A percentile compares a stretch with the other conserved stretches of the same genome.
phyloP scores from a whole-genome alignment of 2,888 invertebrate species.

The Sericinus montela region DNA sequence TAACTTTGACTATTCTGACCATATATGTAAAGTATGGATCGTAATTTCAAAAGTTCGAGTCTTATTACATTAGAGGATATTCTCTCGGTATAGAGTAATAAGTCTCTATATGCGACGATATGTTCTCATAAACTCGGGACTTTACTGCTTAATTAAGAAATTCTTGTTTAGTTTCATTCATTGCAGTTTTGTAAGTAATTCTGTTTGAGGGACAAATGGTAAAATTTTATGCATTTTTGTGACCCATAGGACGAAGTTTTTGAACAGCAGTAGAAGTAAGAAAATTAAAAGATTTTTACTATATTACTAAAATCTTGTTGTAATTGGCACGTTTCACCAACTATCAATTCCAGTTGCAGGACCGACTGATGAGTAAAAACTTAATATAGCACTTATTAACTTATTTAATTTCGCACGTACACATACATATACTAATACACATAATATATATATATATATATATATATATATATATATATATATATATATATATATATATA shows the following conservation, averaged over 20 bases:
- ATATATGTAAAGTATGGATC: slow-evolving; percentile 12
- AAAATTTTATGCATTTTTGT: not conserved
- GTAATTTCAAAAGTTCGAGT: slow-evolving; percentile 20
- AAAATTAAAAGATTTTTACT: too few species aligned
- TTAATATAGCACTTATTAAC: too few species aligned
- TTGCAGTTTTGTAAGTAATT: slow-evolving; percentile 23
- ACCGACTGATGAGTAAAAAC: too few species aligned
- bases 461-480: too few species aligned
- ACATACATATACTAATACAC: too few species aligned
- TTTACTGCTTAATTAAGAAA: slow-evolving; percentile 34
- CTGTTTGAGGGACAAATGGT: not conserved
- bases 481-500: too few species aligned
- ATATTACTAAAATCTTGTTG: too few species aligned
- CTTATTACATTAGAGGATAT: slow-evolving; percentile 18
- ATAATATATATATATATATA: too few species aligned
- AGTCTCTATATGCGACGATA: slow-evolving; percentile 25
- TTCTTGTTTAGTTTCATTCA: slow-evolving; percentile 28
- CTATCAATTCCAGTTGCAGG: too few species aligned
- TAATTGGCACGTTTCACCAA: too few species aligned
- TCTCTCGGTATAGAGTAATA: slow-evolving; percentile 18
- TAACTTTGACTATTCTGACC: slow-evolving; percentile 14
- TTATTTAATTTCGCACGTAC: too few species aligned
- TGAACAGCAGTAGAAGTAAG: too few species aligned
- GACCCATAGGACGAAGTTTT: not conserved
- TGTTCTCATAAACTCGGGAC: slow-evolving; percentile 30